These are phyloP conservation scores for Tursiops truncatus DNA, from an alignment of 2,113 vertebrate species.

Conservation along the genomic window DNA sequence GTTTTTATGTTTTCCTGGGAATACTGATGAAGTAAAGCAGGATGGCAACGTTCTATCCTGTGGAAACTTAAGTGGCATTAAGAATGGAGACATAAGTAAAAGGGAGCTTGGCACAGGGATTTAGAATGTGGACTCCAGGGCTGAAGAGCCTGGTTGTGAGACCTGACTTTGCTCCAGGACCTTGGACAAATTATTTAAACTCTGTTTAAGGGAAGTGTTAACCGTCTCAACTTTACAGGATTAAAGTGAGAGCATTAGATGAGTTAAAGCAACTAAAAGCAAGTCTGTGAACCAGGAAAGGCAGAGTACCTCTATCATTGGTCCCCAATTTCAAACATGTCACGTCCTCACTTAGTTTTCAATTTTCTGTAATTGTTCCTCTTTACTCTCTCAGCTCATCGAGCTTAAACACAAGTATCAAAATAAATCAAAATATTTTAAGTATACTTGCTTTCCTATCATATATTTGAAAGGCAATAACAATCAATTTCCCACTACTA, in stretches of 20 bases:
- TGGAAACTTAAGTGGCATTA: background rate
- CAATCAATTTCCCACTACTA: background rate
- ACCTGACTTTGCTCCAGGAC: background rate
- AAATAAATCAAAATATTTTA: conserved; percentile 34
- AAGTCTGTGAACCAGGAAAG: background rate
- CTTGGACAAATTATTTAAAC: background rate
- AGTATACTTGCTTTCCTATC: background rate
- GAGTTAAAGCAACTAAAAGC: background rate
- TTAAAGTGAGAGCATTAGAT: background rate
- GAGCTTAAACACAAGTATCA: background rate
- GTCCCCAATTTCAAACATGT: background rate
- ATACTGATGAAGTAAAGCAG: background rate
- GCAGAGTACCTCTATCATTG: background rate
- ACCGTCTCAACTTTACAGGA: background rate
- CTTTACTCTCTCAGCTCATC: background rate
- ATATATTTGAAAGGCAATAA: background rate
- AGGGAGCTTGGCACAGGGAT: background rate
- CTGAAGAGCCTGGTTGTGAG: background rate
- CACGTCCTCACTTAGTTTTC: background rate
- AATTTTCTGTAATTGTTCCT: background rate
- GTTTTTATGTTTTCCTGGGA: background rate
- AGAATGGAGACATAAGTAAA: background rate
- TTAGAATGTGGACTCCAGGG: background rate
- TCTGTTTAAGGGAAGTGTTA: background rate
- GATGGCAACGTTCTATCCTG: background rate